Percentiles rank a stretch among this genome's conserved stretches.
phyloP scores from a whole-genome alignment of 2,797 vertebrate species.

The Channallabes apus region DNA sequence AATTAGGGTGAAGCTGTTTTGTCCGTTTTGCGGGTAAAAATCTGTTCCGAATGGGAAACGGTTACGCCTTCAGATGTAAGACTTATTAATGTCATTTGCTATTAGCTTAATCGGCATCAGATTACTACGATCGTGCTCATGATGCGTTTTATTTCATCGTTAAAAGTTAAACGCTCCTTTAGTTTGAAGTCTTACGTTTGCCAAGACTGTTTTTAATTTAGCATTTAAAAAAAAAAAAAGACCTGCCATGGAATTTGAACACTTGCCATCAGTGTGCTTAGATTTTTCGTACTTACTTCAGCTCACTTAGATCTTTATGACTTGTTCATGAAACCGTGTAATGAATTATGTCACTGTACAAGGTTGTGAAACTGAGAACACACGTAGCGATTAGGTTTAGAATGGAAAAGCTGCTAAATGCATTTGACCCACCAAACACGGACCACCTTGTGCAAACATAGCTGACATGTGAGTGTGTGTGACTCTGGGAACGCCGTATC shows the following conservation, averaged over 20 bases:
- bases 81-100: conserved; percentile 33
- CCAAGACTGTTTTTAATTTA: neutral
- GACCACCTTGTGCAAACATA: conserved; percentile 45
- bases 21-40: conserved; percentile 31
- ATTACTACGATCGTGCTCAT: neutral
- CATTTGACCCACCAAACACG: conserved; percentile 6
- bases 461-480: conserved; percentile 11
- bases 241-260: neutral
- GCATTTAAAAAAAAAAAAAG: neutral
- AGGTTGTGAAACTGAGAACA: neutral
- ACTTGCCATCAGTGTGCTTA: neutral
- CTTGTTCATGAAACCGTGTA: neutral
- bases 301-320: neutral
- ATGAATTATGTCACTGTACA: neutral
- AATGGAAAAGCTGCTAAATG: neutral
- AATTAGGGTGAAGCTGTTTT: conserved; percentile 47
- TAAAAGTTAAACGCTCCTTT: neutral
- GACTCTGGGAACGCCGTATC: neutral
- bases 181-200: neutral
- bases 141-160: neutral
- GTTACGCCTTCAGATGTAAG: conserved; percentile 10
- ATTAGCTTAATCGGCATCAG: conserved; percentile 29
- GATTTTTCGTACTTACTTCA: neutral
- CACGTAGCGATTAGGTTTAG: neutral
- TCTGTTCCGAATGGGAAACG: conserved; percentile 47